Percentiles rank a stretch among this genome's conserved stretches.
These are phyloP conservation scores for Microplitis manilae DNA, from an alignment of 2,888 invertebrate species.

Conservation along the genomic window DNA sequence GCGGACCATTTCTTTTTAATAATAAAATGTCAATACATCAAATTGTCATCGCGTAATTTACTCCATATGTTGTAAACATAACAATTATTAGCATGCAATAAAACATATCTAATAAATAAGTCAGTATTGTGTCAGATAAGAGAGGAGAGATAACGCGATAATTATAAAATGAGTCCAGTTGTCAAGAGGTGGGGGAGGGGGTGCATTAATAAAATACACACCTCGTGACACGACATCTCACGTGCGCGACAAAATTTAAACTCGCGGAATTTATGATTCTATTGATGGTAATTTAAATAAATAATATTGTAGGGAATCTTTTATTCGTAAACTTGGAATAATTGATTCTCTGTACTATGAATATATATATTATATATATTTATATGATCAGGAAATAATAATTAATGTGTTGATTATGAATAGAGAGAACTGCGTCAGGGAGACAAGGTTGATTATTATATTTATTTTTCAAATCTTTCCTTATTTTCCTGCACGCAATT, in stretches of 20 bases:
- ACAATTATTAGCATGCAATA: background rate
- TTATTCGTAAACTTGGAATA: no score
- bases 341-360: no score
- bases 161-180: slow-evolving; percentile 17
- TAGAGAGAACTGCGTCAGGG: slow-evolving; percentile 6
- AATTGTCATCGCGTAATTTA: background rate
- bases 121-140: slow-evolving; percentile 47
- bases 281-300: background rate
- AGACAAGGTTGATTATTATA: slow-evolving; percentile 1
- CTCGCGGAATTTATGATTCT: background rate
- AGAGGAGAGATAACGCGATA: slow-evolving; percentile 46
- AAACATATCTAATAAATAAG: background rate
- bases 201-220: background rate
- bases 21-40: background rate
- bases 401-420: background rate
- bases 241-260: background rate
- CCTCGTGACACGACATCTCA: background rate
- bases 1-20: slow-evolving; percentile 63
- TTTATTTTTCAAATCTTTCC: slow-evolving; percentile 4
- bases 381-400: slow-evolving; percentile 5
- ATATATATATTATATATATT: no score
- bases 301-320: no score
- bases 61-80: background rate
- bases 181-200: background rate
- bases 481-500: slow-evolving; percentile 1